Conservation (phyloP, 2,113 vertebrate species). For the Kryptolebias marmoratus region DNA sequence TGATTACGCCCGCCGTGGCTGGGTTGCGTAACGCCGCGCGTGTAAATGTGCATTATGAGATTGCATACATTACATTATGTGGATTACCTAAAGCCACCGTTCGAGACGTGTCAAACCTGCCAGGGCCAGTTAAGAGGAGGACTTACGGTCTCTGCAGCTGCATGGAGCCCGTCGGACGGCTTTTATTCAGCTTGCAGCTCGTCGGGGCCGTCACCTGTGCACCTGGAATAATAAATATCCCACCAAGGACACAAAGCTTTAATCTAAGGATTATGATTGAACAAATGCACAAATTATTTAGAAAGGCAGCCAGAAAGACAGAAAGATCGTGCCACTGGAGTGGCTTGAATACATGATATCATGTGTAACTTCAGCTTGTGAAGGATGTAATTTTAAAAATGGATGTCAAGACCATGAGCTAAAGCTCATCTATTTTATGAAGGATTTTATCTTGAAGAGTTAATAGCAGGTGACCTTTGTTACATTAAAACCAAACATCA, state of each 20-base stretch:
- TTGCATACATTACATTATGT: slow-evolving; percentile 63
- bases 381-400: not conserved
- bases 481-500: not conserved
- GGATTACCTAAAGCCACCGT: slow-evolving; percentile 54
- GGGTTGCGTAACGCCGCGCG: slow-evolving; percentile 54
- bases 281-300: not conserved
- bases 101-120: slow-evolving; percentile 6
- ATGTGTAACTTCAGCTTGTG: not conserved
- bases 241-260: not conserved
- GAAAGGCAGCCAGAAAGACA: not conserved
- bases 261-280: not conserved
- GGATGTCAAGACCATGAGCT: not conserved
- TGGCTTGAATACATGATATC: not conserved
- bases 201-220: slow-evolving; percentile 27
- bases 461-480: not conserved
- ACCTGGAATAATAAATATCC: not conserved
- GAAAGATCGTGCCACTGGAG: not conserved
- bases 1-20: not conserved
- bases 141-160: slow-evolving; percentile 15
- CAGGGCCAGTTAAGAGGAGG: slow-evolving; percentile 33
- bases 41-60: slow-evolving; percentile 57
- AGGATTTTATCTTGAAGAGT: slow-evolving; percentile 3
- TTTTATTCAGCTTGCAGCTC: slow-evolving; percentile 4
- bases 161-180: not conserved
- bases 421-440: slow-evolving; percentile 3